These are phyloP conservation scores for Trigoniulus corallinus DNA, from an alignment of 1,140 invertebrate genomes.

Conservation along the genomic window DNA sequence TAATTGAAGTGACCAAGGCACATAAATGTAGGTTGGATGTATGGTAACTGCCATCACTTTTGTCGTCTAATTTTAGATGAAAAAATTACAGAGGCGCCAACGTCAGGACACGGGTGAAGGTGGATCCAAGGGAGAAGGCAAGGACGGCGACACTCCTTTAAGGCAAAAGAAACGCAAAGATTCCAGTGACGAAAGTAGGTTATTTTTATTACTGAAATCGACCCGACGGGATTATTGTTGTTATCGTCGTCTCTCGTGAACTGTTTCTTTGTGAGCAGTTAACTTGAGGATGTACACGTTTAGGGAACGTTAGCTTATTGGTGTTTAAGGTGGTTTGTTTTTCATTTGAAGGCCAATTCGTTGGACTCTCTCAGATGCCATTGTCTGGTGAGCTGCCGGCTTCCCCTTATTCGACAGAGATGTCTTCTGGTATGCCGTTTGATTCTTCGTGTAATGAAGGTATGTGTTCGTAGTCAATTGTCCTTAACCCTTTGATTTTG, in stretches of 20 bases:
- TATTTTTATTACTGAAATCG: too few relatives aligned
- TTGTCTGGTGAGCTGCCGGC: constrained; percentile 18
- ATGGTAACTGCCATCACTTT: neutral
- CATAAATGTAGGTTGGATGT: neutral
- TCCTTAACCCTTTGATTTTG: neutral
- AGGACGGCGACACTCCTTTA: neutral
- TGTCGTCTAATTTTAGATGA: too few relatives aligned
- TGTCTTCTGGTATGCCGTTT: constrained; percentile 67
- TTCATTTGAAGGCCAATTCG: neutral
- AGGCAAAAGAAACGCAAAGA: neutral
- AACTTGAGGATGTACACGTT: too few relatives aligned
- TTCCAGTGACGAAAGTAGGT: constrained; percentile 1
- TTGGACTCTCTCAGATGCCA: neutral
- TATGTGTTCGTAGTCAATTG: neutral
- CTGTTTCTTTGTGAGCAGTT: too few relatives aligned
- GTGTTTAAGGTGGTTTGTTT: too few relatives aligned
- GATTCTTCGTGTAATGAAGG: constrained; percentile 65
- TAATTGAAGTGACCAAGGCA: neutral
- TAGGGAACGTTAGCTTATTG: too few relatives aligned
- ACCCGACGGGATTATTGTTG: too few relatives aligned
- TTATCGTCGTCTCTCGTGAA: too few relatives aligned
- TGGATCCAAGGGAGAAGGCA: neutral
- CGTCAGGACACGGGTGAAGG: neutral
- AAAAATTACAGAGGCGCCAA: constrained; percentile 1
- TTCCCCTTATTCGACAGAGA: constrained; percentile 45